phyloP scores from a whole-genome alignment of 2,113 vertebrate species.

The Labeo catla region DNA sequence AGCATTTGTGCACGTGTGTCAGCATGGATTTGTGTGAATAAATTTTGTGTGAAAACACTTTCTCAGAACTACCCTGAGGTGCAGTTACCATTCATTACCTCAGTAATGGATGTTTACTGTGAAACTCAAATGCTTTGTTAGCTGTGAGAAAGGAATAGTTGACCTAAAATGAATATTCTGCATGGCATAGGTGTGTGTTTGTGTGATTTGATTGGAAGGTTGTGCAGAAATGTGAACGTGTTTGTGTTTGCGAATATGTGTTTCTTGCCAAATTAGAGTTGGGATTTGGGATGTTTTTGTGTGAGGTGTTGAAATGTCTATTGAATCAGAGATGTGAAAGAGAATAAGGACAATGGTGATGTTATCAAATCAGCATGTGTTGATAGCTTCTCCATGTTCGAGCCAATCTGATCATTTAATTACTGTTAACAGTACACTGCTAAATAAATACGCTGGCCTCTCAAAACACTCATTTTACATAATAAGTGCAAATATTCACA shows the following conservation, averaged over 20 bases:
- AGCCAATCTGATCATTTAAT: slow-evolving; percentile 11
- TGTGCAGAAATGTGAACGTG: background rate
- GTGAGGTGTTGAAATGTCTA: slow-evolving; percentile 7
- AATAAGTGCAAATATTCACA: background rate
- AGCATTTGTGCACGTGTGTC: slow-evolving; percentile 30
- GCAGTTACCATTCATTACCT: slow-evolving; percentile 1
- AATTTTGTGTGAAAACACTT: background rate
- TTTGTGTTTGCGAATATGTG: background rate
- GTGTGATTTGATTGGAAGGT: background rate
- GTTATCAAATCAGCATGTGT: background rate
- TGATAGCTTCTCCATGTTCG: background rate
- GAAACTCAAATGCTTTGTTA: background rate
- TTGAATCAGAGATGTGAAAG: background rate
- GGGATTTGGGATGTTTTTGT: slow-evolving; percentile 6
- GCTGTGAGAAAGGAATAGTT: background rate
- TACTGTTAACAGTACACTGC: background rate
- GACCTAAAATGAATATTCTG: background rate
- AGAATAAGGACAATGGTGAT: slow-evolving; percentile 11
- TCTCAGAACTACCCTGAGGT: slow-evolving; percentile 5
- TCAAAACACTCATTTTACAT: background rate
- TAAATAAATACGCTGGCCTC: background rate
- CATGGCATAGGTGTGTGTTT: background rate
- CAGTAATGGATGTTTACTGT: background rate
- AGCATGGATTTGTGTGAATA: background rate
- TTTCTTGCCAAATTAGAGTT: slow-evolving; percentile 19